Conservation (phyloP, 2,888 invertebrate genomes). For the Sepiola atlantica region DNA sequence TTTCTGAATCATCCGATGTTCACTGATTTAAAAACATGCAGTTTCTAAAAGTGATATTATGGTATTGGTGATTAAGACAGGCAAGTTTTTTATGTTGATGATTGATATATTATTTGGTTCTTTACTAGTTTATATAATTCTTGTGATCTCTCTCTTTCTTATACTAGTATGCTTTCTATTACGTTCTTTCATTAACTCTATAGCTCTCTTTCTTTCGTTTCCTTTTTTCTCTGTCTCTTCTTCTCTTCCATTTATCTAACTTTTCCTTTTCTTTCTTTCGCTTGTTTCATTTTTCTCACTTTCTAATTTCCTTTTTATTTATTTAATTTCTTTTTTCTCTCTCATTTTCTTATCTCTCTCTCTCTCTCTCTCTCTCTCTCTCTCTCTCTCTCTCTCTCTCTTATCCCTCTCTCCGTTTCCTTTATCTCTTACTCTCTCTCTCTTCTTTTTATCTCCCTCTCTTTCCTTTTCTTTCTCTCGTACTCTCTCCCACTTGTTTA, state of each 20-base stretch:
- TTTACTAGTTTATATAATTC: background rate
- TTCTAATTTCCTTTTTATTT: background rate
- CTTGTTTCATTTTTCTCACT: background rate
- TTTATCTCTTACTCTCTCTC: too few species aligned
- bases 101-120: background rate
- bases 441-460: background rate
- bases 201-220: background rate
- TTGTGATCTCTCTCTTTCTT: background rate
- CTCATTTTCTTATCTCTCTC: background rate
- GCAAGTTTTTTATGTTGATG: background rate
- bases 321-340: background rate
- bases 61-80: background rate
- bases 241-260: background rate
- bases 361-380: background rate
- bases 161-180: background rate
- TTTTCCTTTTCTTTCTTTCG: background rate
- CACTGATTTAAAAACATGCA: background rate
- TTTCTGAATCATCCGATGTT: slow-evolving; percentile 16
- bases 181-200: background rate
- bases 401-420: too few species aligned
- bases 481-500: too few species aligned
- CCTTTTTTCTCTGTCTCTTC: background rate
- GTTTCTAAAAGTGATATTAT: slow-evolving; percentile 1
- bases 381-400: too few species aligned
- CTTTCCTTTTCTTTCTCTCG: background rate